These are phyloP conservation scores for Spea multiplicata DNA, from an alignment of 2,113 vertebrate genomes.

Conservation along the genomic window DNA sequence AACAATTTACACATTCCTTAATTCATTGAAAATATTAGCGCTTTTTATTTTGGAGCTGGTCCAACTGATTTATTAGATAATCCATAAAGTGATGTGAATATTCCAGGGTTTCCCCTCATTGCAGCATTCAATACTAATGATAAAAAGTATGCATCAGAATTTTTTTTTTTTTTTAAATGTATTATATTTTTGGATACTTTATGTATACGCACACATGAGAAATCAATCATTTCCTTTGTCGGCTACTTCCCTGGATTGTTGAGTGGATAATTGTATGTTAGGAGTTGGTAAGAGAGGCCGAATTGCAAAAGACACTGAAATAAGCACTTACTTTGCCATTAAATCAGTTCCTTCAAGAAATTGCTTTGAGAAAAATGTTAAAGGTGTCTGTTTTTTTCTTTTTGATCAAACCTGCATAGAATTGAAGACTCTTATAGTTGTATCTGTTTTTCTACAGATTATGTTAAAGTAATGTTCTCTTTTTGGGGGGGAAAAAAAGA, in stretches of 20 bases:
- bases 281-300: slow-evolving; percentile 9
- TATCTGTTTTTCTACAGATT: background rate
- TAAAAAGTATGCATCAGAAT: too few species aligned
- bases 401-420: background rate
- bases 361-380: slow-evolving; percentile 4
- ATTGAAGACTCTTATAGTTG: background rate
- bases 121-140: too few species aligned
- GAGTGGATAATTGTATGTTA: slow-evolving; percentile 27
- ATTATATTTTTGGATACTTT: too few species aligned
- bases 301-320: slow-evolving; percentile 10
- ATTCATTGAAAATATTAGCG: too few species aligned
- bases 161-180: too few species aligned
- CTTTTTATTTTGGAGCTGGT: too few species aligned
- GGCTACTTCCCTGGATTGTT: slow-evolving; percentile 12
- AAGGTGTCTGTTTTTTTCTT: background rate
- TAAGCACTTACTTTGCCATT: slow-evolving; percentile 9
- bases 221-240: slow-evolving; percentile 27
- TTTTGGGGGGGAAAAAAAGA: background rate
- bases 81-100: too few species aligned
- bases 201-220: background rate
- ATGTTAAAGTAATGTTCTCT: background rate
- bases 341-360: slow-evolving; percentile 14
- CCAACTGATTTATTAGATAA: too few species aligned
- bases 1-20: too few species aligned
- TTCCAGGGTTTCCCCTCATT: too few species aligned